Evolutionary conservation across 2,797 vertebrate species (phyloP).

Genomic region (Setipinna tenuifilis): DNA sequence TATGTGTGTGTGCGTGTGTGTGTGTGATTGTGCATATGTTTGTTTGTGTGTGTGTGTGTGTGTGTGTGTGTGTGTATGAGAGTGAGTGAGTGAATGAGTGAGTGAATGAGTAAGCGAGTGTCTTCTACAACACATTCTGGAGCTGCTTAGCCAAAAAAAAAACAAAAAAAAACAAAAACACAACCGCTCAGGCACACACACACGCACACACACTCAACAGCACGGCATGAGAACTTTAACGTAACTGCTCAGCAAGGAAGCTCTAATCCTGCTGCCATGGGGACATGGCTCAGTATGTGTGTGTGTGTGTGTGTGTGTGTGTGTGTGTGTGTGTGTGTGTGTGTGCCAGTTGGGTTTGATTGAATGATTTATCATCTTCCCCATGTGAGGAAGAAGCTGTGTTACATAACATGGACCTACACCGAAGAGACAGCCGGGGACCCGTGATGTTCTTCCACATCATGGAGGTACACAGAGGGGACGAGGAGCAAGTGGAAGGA

Average conservation of each 20-base stretch:
- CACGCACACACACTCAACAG: background rate
- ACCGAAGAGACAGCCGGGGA: background rate
- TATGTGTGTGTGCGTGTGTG: slow-evolving; percentile 1
- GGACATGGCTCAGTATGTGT: background rate
- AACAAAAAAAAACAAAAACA: background rate
- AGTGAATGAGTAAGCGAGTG: background rate
- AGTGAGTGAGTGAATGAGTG: slow-evolving; percentile 20
- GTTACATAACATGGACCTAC: slow-evolving; percentile 16
- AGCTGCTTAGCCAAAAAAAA: background rate
- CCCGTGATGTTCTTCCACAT: background rate
- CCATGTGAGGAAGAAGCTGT: background rate
- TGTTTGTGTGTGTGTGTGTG: too few relatives aligned
- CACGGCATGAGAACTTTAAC: background rate
- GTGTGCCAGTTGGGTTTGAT: slow-evolving; percentile 26
- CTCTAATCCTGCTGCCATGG: background rate
- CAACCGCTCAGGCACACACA: background rate
- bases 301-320: background rate
- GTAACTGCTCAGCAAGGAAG: background rate
- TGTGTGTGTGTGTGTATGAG: slow-evolving; percentile 32
- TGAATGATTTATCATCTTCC: slow-evolving; percentile 46
- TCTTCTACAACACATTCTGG: background rate
- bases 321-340: too few relatives aligned
- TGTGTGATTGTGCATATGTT: background rate
- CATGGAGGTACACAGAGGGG: background rate
- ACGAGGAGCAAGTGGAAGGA: background rate